These are phyloP conservation scores for Sapajus apella DNA, from an alignment of 2,113 vertebrate genomes.

Conservation along the genomic window DNA sequence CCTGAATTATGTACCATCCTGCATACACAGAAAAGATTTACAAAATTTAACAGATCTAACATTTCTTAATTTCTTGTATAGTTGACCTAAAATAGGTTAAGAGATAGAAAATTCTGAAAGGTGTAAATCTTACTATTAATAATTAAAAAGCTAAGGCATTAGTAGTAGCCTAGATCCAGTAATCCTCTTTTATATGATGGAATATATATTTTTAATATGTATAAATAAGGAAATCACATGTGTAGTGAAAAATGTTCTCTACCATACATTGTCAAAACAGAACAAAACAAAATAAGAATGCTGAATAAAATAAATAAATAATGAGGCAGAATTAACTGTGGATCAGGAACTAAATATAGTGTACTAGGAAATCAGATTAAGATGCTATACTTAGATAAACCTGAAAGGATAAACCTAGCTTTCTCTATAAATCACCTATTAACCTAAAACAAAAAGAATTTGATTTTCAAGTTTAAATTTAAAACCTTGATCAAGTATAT, in stretches of 20 bases:
- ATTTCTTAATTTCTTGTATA: neutral
- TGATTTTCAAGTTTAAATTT: slow-evolving; percentile 59
- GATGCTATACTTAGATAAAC: slow-evolving; percentile 70
- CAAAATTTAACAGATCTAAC: neutral
- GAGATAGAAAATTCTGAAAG: neutral
- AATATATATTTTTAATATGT: slow-evolving; percentile 11
- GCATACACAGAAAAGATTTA: neutral
- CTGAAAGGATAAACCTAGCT: slow-evolving; percentile 68
- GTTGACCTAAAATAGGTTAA: neutral
- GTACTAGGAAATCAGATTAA: slow-evolving; percentile 72
- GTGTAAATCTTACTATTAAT: neutral
- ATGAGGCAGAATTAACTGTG: slow-evolving; percentile 51
- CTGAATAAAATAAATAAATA: slow-evolving; percentile 41
- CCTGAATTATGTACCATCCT: neutral
- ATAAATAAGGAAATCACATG: neutral
- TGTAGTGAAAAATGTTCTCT: neutral
- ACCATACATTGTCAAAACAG: neutral
- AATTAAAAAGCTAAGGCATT: neutral
- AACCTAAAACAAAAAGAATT: slow-evolving; percentile 73
- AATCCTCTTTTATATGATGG: neutral
- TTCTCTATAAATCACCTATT: slow-evolving; percentile 72
- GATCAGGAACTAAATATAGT: slow-evolving; percentile 47
- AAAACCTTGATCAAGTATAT: slow-evolving; percentile 20
- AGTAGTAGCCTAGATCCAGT: neutral
- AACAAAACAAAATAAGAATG: neutral